Conservation (phyloP, 2,888 invertebrate species). For the Geophilus truncorum region DNA sequence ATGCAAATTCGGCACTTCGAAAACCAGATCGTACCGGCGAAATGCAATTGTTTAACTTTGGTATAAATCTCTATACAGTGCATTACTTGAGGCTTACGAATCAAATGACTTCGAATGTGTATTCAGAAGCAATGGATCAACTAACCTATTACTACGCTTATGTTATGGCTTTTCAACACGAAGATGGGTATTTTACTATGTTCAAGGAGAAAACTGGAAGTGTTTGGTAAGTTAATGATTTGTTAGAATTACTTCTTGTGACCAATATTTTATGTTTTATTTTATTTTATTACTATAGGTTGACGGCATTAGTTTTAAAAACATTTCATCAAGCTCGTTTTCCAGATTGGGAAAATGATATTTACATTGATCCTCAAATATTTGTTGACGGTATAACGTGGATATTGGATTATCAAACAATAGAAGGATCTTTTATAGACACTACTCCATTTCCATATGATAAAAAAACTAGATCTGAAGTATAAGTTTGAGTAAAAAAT, state of each 20-base stretch:
- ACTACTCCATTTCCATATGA: conserved; percentile 33
- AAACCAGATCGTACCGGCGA: conserved; percentile 54
- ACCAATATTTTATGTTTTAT: too few species aligned
- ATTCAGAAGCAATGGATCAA: conserved; percentile 7
- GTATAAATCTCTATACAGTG: conserved; percentile 54
- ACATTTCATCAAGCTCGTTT: conserved; percentile 52
- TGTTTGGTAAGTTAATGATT: conserved; percentile 47
- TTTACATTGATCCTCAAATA: conserved; percentile 53
- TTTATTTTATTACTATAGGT: too few species aligned
- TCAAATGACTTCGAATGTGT: conserved; percentile 43
- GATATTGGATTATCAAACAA: conserved; percentile 46
- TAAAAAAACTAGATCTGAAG: conserved; percentile 35
- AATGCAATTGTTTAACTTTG: conserved; percentile 55
- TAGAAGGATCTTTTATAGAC: conserved; percentile 44
- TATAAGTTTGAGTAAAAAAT: conserved; percentile 38
- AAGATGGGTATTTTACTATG: conserved; percentile 48
- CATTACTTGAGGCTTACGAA: conserved; percentile 55
- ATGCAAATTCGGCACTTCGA: conserved; percentile 46
- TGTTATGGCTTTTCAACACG: conserved; percentile 36
- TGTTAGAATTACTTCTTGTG: not conserved
- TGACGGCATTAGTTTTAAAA: conserved; percentile 54
- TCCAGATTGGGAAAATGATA: conserved; percentile 56
- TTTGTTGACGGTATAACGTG: conserved; percentile 48
- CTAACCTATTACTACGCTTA: conserved; percentile 36
- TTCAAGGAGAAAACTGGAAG: conserved; percentile 48